These are phyloP conservation scores for Barbus barbus DNA, from an alignment of 2,113 vertebrate genomes.

Conservation along the genomic window DNA sequence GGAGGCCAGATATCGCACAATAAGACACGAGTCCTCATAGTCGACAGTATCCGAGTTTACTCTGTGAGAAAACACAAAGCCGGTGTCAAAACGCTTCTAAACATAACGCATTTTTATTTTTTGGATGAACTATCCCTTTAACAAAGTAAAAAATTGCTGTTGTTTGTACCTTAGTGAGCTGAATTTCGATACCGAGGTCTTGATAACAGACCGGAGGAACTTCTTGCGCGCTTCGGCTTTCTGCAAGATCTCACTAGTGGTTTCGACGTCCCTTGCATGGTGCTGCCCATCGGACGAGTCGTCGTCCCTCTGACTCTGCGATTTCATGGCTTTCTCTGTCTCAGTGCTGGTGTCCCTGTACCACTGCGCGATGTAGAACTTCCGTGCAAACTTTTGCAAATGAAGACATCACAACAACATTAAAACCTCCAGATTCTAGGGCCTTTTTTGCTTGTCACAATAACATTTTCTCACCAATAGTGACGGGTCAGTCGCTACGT, in stretches of 20 bases:
- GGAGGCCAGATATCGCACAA: slow-evolving; percentile 99
- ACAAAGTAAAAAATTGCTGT: background rate
- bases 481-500: slow-evolving; percentile 91
- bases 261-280: slow-evolving; percentile 91
- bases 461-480: slow-evolving; percentile 79
- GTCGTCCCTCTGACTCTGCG: too few relatives aligned
- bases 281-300: slow-evolving; percentile 81
- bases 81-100: background rate
- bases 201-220: slow-evolving; percentile 92
- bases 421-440: background rate
- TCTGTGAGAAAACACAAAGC: slow-evolving; percentile 66
- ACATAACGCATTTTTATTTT: background rate
- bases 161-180: slow-evolving; percentile 85
- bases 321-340: too few relatives aligned
- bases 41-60: slow-evolving; percentile 96
- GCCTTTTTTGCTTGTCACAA: background rate
- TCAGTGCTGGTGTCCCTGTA: slow-evolving; percentile 71
- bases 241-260: slow-evolving; percentile 95
- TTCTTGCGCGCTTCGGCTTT: slow-evolving; percentile 92
- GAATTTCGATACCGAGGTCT: slow-evolving; percentile 86
- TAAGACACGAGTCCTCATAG: slow-evolving; percentile 94
- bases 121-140: too few relatives aligned
- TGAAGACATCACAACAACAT: background rate
- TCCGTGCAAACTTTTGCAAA: slow-evolving; percentile 88
- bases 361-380: slow-evolving; percentile 98